phyloP scores from a whole-genome alignment of 2,888 invertebrate genomes.

The Seira ritae region DNA sequence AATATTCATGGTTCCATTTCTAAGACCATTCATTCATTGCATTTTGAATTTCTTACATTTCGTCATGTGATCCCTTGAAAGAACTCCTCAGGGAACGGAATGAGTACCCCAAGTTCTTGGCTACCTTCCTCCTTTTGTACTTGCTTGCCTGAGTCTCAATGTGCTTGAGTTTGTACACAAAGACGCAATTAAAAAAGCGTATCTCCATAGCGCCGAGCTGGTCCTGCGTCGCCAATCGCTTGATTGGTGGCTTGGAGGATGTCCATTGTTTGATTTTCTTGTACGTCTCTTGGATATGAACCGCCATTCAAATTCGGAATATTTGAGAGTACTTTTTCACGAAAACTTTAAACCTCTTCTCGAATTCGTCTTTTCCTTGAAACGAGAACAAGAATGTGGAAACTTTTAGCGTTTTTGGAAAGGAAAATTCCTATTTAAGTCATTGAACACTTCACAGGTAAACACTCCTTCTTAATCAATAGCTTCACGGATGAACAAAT shows the following conservation, averaged over 20 bases:
- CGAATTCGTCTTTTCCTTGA: too few species aligned
- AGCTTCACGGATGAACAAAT: too few species aligned
- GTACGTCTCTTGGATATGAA: conserved; percentile 34
- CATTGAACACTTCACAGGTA: too few species aligned
- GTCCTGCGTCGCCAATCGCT: conserved; percentile 46
- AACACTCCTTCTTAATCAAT: too few species aligned
- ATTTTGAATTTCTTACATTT: conserved; percentile 29
- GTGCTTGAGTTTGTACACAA: conserved; percentile 58
- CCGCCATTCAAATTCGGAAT: conserved; percentile 2
- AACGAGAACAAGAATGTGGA: too few species aligned
- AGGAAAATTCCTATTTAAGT: too few species aligned
- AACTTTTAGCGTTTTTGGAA: too few species aligned
- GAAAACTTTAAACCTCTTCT: too few species aligned
- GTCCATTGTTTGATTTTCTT: conserved; percentile 45
- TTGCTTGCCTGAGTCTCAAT: conserved; percentile 61
- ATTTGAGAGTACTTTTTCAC: too few species aligned
- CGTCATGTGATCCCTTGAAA: background rate
- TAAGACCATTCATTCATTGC: background rate
- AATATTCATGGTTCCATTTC: too few species aligned
- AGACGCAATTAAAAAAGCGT: conserved; percentile 40
- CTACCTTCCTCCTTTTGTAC: conserved; percentile 55
- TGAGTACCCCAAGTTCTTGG: conserved; percentile 54
- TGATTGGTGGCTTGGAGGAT: conserved; percentile 43
- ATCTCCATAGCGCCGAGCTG: conserved; percentile 47
- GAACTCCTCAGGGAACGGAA: conserved; percentile 47